phyloP scores from a whole-genome alignment of 2,888 invertebrate genomes.

The Oscheius sp. region DNA sequence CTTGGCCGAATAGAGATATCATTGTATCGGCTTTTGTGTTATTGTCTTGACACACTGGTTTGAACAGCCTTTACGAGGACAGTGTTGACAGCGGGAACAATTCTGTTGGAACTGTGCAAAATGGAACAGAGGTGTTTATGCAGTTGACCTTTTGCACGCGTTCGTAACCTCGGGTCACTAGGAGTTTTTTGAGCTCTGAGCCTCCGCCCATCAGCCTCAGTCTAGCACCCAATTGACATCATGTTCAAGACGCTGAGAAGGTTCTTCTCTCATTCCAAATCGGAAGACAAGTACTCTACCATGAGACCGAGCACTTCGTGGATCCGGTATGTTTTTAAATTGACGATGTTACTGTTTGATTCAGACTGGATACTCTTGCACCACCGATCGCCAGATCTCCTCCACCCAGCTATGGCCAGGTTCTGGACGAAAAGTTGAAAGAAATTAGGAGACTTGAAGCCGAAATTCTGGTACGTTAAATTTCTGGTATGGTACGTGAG shows the following conservation, averaged over 20 bases:
- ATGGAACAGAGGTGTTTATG: neutral
- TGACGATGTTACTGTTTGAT: neutral
- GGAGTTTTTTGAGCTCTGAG: conserved; percentile 7
- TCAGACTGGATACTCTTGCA: neutral
- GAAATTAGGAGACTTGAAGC: conserved; percentile 7
- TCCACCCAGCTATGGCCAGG: conserved; percentile 6
- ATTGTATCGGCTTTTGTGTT: no score
- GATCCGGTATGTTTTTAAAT: neutral
- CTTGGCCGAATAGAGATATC: neutral
- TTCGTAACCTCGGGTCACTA: conserved; percentile 5
- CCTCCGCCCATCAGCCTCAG: neutral
- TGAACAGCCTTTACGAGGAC: neutral
- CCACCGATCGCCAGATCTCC: neutral
- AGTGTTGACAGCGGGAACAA: neutral
- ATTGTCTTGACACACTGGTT: neutral
- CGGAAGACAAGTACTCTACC: neutral
- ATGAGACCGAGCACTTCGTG: neutral
- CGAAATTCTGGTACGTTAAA: neutral
- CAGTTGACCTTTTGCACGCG: neutral
- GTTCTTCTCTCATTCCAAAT: neutral
- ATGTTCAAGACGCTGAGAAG: conserved; percentile 15
- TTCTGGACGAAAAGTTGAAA: neutral
- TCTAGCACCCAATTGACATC: neutral
- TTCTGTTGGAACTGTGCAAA: neutral
- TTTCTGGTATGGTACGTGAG: no score